These are phyloP conservation scores for Coenonympha arcania DNA, from an alignment of 2,888 invertebrate genomes.

Conservation along the genomic window DNA sequence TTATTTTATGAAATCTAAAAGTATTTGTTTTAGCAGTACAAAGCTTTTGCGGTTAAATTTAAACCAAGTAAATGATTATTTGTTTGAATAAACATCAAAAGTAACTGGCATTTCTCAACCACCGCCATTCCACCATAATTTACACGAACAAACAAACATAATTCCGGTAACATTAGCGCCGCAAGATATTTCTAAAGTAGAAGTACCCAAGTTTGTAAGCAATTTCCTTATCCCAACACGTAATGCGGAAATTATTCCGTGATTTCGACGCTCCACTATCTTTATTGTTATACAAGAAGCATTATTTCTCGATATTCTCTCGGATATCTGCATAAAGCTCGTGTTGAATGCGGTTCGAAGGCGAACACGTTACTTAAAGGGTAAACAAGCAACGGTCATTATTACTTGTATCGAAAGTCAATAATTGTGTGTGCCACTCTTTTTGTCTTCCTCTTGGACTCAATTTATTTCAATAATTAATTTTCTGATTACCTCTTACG, in stretches of 20 bases:
- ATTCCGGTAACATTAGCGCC: slow-evolving; percentile 25
- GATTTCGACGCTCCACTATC: slow-evolving; percentile 31
- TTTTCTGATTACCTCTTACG: too few species aligned
- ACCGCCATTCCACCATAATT: slow-evolving; percentile 13
- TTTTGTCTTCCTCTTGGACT: too few species aligned
- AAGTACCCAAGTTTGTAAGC: slow-evolving; percentile 27
- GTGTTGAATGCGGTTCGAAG: slow-evolving; percentile 24
- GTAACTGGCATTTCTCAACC: slow-evolving; percentile 10
- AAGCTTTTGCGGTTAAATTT: not conserved
- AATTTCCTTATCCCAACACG: slow-evolving; percentile 30
- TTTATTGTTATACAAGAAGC: slow-evolving; percentile 35
- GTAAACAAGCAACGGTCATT: slow-evolving; percentile 1
- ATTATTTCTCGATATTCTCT: slow-evolving; percentile 31
- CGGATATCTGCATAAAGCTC: slow-evolving; percentile 26
- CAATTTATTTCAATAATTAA: too few species aligned
- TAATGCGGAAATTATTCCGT: slow-evolving; percentile 34
- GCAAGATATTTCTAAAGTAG: slow-evolving; percentile 25
- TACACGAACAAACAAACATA: slow-evolving; percentile 26
- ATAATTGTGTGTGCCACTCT: not conserved
- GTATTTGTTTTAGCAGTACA: not conserved
- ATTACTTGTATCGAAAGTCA: not conserved
- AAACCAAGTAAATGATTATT: not conserved
- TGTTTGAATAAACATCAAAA: slow-evolving; percentile 7
- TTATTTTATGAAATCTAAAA: not conserved
- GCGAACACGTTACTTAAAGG: slow-evolving; percentile 9